Base-by-base conservation (phyloP, 2,797 vertebrate species). In the Mastacembelus armatus region DNA sequence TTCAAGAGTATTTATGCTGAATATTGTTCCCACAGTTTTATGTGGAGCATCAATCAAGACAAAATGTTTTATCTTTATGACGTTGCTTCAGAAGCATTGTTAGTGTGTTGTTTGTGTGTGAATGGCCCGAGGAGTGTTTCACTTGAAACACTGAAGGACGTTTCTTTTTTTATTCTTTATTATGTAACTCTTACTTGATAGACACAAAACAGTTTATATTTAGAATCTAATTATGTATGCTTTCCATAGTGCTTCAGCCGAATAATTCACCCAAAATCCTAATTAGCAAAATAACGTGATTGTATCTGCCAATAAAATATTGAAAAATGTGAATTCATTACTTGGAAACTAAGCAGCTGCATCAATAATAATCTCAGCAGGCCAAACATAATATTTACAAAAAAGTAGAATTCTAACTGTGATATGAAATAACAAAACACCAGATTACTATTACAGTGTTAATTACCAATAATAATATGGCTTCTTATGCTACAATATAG, bases 61-160 rank as follows among this genome's bases (percentile, higher is more conserved):
- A 19, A 78, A 65, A 71, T 18, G n/a, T 58, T 60, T 56, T 36
- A 52, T 71, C 40, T 69, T 68, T 14, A 49, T 22, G n/a, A 57
- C 35, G 7, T 35, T 40, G 26, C 51, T 77, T 58, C 66, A 61
- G 5, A 43, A 26, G 49, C n/a, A n/a, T n/a, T n/a, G n/a, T n/a
- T n/a, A n/a, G n/a, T n/a, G 68, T 19, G 65, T 22, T 14, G 14
- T 39, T 18, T 42, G n/a, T 66, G 18, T 56, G 61, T 72, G 32
- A 60, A 43, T 12, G 36, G 45, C 26, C 52, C 6, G 39, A 58
- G 51, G 43, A 44, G 33, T 19, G 16, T 50, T 64, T 30, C 27
- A 52, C 22, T 7, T 40, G 22, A 60, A 73, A 58, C 49, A 71
- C 11, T 33, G 54, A 18, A 24, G 9, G 36, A 35, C 14, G 4